Evolutionary conservation across 2,888 invertebrate genomes (phyloP).

Genomic region (Linnaemya tessellans): DNA sequence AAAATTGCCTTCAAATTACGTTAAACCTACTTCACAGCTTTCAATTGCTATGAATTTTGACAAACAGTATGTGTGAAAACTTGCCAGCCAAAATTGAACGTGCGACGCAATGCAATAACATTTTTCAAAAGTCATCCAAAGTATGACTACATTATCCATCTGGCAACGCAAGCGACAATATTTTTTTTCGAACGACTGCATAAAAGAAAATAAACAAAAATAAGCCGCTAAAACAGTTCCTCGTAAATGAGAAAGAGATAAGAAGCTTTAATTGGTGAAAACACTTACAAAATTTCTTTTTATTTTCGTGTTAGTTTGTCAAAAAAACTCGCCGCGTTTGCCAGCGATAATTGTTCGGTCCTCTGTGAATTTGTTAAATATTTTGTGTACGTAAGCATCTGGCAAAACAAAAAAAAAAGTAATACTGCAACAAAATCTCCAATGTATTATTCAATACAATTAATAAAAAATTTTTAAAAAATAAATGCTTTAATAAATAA

Average conservation of each 20-base stretch:
- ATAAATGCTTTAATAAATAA: neutral
- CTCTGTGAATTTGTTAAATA: neutral
- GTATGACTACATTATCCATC: neutral
- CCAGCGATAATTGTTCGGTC: constrained; percentile 4
- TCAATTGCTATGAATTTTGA: no score
- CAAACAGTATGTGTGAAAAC: no score
- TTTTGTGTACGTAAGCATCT: constrained; percentile 60
- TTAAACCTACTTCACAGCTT: no score
- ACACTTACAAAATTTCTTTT: neutral
- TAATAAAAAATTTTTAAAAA: neutral
- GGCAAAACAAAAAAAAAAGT: neutral
- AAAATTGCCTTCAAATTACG: no score
- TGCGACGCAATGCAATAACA: no score
- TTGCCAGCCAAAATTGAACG: no score
- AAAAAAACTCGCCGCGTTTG: constrained; percentile 45
- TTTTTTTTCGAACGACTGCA: neutral
- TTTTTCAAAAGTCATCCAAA: no score
- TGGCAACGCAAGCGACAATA: neutral
- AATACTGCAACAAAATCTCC: neutral
- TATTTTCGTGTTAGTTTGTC: constrained; percentile 38
- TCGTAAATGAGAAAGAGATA: neutral
- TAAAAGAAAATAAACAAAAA: constrained; percentile 24
- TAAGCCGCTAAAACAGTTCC: constrained; percentile 5
- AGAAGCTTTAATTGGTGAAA: neutral
- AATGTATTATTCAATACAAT: neutral